Base-by-base conservation (phyloP, 2,797 vertebrate genomes). In the Oreochromis grahami region DNA sequence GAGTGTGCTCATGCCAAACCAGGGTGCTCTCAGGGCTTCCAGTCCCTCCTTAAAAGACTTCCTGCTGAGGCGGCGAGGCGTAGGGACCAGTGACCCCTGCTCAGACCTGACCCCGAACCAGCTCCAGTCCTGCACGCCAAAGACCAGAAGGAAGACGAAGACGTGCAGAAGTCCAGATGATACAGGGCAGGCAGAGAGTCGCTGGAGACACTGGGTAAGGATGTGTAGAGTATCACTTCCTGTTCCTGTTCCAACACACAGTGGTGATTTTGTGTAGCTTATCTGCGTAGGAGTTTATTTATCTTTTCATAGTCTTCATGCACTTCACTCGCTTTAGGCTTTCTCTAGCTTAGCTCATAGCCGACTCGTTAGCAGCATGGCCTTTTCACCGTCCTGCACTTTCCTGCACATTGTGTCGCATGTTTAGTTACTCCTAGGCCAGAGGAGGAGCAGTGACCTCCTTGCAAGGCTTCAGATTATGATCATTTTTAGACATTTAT, bases 91-190 rank as follows among this genome's bases (percentile, higher is more conserved):
- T 1, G 89, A 90, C 12, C 70, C 36, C 0, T 34, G 9, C 55
- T 90, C 86, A 0, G 93, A 92, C 4, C 7, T 52, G 24, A 87
- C 87, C 2, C 70, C 34, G 36, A 88, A 82, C 77, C 88, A 86
- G 60, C 87, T 81, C 3, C 84, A 90, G 21, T 53, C 79, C 58
- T 82, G 55, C 51, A 48, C 24, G 0, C 19, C 36, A 1, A 89
- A 85, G 76, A n/a, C 38, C 32, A 72, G 56, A 14, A 72, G 15
- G 60, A 87, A 29, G n/a, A 34, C 3, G 6, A 78, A 17, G 13
- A 7, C 1, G 1, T 77, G 68, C 29, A 60, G 74, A 51, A 81
- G 83, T 26, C 82, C 65, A 1, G 78, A 14, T 8, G 85, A 86
- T 43, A 9, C 51, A 2, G 29, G 17, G 1, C 86, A 81, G 55